Base-by-base conservation (phyloP, 2,113 vertebrate species). In the Nothobranchius furzeri region DNA sequence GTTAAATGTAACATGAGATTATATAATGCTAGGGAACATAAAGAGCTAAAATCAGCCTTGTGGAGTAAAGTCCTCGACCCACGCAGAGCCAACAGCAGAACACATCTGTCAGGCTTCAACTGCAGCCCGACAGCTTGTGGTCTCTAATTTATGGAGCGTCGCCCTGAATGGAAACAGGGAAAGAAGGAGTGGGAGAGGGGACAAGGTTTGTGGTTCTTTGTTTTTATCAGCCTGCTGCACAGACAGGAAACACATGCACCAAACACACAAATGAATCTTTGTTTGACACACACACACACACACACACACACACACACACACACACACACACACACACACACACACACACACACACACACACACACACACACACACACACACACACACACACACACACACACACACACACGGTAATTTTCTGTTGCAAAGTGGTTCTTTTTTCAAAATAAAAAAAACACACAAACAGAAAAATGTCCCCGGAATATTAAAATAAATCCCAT, bases 161-260 rank as follows among this genome's bases (percentile, higher is more conserved):
- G 68, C 72, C 25, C 68, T 64, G 68, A 84, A 78, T 79, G 79
- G 75, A 82, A 58, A 78, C 49, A 77, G 42, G 80, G 65, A 82
- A 62, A 81, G 67, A 63, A 4, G 58, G 73, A 77, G 64, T 54
- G 36, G 66, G 76, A 70, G 77, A 64, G 56, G 71, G 79, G 69
- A 71, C 24, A 37, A 70, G 65, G 73, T 78, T 84, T 84, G 86
- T 83, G 88, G 87, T 87, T 86, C 67, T 72, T 60, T 81, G 75
- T 75, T 82, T 86, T 88, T 89, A 90, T 91, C 88, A 89, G 87
- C 11, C 2, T 15, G 52, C 66, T 68, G 76, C 85, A 88, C 79
- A 36, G 62, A 75, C 82, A 89, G 88, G 84, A 88, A 89, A 74
- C 81, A 82, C 79, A 78, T 75, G 75, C 67, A 64, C 40, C 75